A percentile compares a stretch with the other conserved stretches of the same genome.
phyloP scores from a whole-genome alignment of 2,888 invertebrate genomes.

The Buathra laborator region DNA sequence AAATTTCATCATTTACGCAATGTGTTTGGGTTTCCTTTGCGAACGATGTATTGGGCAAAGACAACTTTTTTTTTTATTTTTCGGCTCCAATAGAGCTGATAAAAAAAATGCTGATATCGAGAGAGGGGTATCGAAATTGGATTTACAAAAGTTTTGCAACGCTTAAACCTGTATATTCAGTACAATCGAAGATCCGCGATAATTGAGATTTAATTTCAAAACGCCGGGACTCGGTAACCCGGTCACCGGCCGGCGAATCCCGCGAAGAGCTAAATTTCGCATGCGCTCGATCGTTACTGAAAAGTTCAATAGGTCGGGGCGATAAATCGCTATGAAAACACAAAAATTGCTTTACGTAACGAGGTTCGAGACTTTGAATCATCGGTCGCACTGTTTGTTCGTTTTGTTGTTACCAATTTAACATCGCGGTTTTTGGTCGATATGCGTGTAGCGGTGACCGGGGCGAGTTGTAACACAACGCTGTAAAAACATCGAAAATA shows the following conservation, averaged over 20 bases:
- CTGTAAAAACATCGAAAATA: too few relatives aligned
- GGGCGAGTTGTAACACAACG: too few relatives aligned
- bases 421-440: not conserved
- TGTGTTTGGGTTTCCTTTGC: not conserved
- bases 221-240: not conserved
- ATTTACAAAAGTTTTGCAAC: too few relatives aligned
- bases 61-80: too few relatives aligned
- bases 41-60: too few relatives aligned
- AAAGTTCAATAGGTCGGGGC: conserved; percentile 29
- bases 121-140: too few relatives aligned
- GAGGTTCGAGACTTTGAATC: not conserved
- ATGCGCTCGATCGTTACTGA: conserved; percentile 12
- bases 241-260: not conserved
- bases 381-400: not conserved
- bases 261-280: not conserved
- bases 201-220: too few relatives aligned
- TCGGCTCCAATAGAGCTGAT: too few relatives aligned
- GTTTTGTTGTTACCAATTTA: not conserved
- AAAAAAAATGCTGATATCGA: too few relatives aligned
- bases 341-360: conserved; percentile 33
- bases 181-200: too few relatives aligned
- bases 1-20: not conserved
- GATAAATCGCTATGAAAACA: conserved; percentile 11
- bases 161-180: too few relatives aligned
- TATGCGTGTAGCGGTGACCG: not conserved